phyloP scores from a whole-genome alignment of 2,888 invertebrate species.

The Fragum sueziense region DNA sequence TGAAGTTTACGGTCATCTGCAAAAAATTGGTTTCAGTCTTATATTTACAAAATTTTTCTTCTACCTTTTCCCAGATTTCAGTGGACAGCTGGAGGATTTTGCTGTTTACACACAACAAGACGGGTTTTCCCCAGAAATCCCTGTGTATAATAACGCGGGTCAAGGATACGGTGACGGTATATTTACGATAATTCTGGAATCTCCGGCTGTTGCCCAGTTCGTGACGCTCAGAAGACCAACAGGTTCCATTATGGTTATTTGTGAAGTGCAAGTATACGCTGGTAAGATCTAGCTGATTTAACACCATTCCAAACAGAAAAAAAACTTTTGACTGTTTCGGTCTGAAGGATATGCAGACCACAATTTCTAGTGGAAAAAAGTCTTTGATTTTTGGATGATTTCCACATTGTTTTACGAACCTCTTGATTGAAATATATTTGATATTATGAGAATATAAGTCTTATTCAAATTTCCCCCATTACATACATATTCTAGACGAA shows the following conservation, averaged over 20 bases:
- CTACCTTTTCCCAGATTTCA: neutral
- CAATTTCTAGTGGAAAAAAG: too few species aligned
- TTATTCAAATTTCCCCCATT: too few species aligned
- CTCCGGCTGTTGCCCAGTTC: neutral
- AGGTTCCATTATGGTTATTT: constrained; percentile 2
- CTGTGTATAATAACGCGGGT: neutral
- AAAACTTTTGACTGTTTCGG: too few species aligned
- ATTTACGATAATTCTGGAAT: neutral
- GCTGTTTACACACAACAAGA: neutral
- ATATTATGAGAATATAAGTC: too few species aligned
- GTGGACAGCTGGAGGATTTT: constrained; percentile 8
- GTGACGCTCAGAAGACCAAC: neutral
- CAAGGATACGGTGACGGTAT: neutral
- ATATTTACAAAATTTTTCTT: neutral
- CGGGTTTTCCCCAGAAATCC: neutral
- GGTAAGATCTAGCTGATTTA: too few species aligned
- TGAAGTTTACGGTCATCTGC: neutral
- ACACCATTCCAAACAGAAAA: too few species aligned
- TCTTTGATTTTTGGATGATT: too few species aligned
- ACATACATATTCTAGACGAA: too few species aligned
- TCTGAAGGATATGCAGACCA: too few species aligned
- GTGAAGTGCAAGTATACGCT: constrained; percentile 7
- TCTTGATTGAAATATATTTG: too few species aligned
- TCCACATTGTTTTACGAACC: too few species aligned
- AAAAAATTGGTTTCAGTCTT: neutral